Evolutionary conservation across 1,140 invertebrate genomes (phyloP), one percentile per base, ranked within the genome.

Genomic region (Panonychus citri): DNA sequence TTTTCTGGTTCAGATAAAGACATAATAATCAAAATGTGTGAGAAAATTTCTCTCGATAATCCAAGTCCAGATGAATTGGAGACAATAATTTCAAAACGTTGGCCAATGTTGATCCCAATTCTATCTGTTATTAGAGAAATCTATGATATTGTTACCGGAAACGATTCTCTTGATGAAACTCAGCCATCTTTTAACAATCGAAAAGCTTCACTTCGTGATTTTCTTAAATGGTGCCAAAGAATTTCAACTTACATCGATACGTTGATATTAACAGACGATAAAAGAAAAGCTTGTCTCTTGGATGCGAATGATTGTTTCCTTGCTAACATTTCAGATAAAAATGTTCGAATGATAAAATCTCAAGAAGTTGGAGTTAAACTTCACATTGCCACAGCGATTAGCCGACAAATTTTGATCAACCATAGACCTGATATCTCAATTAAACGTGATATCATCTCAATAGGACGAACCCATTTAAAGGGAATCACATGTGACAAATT

Each of bases 241-340:
- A 78, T 85, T 10, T 71, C 78, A 24, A 67, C 76, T 15, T 76
- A 81, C 63, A 89, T 85, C 68, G 5, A 34, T 7, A 74, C 8
- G 1, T 25, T 51, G 10, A 8, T 46, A n/a, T 19, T 24, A 10
- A 24, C 15, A n/a, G 21, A 46, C 19, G 43, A 50, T 80, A 81
- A 5, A 80, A 78, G 4, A 71, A n/a, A 46, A 82, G 25, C 80
- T 80, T 67, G 78, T 88, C 2, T 78, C 89, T 56, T 88, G 71
- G 83, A 94, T 73, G 87, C 87, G 1, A 76, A 90, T 25, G 88
- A 94, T 70, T 80, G 91, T 62, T 95, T 94, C 68, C 82, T 81
- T 62, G 81, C 78, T 61, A 83, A 80, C 24, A 74, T 83, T 17
- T 67, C 77, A 1, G 75, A 80, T 59, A 68, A 73, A 57, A 64